Conservation (phyloP, 2,113 vertebrate species). For the Ictidomys tridecemlineatus region DNA sequence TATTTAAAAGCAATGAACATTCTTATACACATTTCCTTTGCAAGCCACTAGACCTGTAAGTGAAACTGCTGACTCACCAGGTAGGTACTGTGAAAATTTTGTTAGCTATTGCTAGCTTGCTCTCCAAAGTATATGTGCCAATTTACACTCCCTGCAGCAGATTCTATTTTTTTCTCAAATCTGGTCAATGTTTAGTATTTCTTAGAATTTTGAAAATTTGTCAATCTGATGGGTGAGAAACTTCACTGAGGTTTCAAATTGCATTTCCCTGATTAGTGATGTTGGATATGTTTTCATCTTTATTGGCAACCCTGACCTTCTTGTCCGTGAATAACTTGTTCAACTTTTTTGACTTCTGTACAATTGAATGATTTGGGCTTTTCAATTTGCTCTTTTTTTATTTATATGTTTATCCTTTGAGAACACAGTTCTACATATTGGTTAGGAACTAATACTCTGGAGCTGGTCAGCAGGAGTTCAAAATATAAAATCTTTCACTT, state of each 20-base stretch:
- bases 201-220: neutral
- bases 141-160: neutral
- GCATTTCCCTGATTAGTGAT: neutral
- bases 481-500: neutral
- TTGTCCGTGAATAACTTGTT: neutral
- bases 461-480: neutral
- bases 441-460: neutral
- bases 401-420: neutral
- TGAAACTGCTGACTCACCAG: neutral
- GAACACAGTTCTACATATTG: neutral
- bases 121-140: neutral
- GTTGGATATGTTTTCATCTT: neutral
- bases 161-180: neutral
- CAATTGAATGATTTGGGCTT: neutral
- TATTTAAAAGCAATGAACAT: neutral
- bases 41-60: neutral
- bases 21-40: neutral
- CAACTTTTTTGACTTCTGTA: neutral
- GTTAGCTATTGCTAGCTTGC: neutral
- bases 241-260: neutral
- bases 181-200: slow-evolving; percentile 23
- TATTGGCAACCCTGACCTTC: neutral
- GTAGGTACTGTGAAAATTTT: neutral
- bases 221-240: neutral
- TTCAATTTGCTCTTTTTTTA: neutral